A percentile compares a stretch with the other conserved stretches of the same genome.
phyloP scores from a whole-genome alignment of 2,888 invertebrate species.

The Cosmorhoe ocellata region DNA sequence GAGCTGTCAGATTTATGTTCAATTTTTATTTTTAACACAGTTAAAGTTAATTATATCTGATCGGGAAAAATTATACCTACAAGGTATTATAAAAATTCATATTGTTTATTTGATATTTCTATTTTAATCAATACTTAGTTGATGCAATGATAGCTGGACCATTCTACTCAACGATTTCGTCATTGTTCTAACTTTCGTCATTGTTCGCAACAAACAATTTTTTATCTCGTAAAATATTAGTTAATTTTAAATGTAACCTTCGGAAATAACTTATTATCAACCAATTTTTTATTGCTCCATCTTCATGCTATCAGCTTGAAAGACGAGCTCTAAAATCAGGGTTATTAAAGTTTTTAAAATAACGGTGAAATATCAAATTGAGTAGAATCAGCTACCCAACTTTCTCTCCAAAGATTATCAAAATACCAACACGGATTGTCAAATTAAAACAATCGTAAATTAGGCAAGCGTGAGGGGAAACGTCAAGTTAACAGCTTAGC shows the following conservation, averaged over 20 bases:
- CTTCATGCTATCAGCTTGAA: too few relatives aligned
- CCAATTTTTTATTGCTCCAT: too few relatives aligned
- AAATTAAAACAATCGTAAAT: conserved; percentile 46
- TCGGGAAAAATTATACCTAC: conserved; percentile 12
- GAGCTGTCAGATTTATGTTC: conserved; percentile 32
- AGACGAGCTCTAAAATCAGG: too few relatives aligned
- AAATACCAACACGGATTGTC: conserved; percentile 29
- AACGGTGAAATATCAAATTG: too few relatives aligned
- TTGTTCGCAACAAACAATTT: too few relatives aligned
- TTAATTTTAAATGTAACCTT: too few relatives aligned
- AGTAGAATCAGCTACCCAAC: conserved; percentile 8
- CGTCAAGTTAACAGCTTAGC: conserved; percentile 40
- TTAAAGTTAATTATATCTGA: conserved; percentile 6
- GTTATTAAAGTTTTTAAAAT: too few relatives aligned
- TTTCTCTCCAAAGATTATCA: conserved; percentile 31
- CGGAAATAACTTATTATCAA: too few relatives aligned
- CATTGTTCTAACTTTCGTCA: too few relatives aligned
- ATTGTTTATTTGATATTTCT: neutral
- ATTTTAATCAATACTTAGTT: too few relatives aligned
- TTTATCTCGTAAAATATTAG: too few relatives aligned
- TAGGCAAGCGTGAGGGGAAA: conserved; percentile 44
- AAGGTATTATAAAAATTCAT: neutral
- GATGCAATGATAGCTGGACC: neutral
- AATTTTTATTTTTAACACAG: conserved; percentile 18
- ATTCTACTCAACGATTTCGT: too few relatives aligned